Evolutionary conservation across 1,140 invertebrate species (phyloP), one percentile per base, ranked within the genome.

Genomic region (Heterodera schachtii): DNA sequence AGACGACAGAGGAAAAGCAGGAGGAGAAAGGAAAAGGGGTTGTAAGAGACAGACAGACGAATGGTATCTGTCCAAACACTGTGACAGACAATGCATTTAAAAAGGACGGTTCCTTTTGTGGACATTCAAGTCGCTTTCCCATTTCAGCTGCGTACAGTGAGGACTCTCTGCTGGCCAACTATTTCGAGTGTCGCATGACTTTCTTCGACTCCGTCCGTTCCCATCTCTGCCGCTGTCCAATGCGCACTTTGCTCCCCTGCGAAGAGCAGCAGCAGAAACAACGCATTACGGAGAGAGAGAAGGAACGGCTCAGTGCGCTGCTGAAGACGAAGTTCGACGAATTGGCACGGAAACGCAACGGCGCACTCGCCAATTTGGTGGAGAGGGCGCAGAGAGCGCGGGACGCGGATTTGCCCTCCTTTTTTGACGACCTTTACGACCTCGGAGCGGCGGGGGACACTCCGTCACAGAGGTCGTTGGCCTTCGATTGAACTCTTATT

Each of bases 341-440:
- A 41, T 60, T 85, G 9, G 44, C 81, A 52, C 64, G 52, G 31
- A 60, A 64, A 76, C 79, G 84, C 41, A 66, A 57, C 49, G 43
- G 43, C 3, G 52, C 73, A 11, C 73, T 85, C 43, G 67, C 83
- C 57, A 44, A 83, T 60, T 76, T 85, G 52, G 76, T 85, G 57
- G 84, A 85, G 66, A 71, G 46, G 49, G 85, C 84, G 2, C 52
- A 83, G 79, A 85, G 79, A 13, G 31, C 73, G 1, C 21, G 83
- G 46, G 83, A 85, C 73, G 52, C 74, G 8, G 84, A 84, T 71
- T 41, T 84, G 19, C 21, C 70, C 5, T 66, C 83, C 13, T 84
- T 85, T 66, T 85, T 85, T 67, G 84, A 84, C 46, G 83, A 84
- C 46, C 70, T 84, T 8, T 70, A 86, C 52, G 84, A 84, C n/a